Evolutionary conservation across 2,797 vertebrate genomes (phyloP).

Genomic region (Poliocrania exsul): DNA sequence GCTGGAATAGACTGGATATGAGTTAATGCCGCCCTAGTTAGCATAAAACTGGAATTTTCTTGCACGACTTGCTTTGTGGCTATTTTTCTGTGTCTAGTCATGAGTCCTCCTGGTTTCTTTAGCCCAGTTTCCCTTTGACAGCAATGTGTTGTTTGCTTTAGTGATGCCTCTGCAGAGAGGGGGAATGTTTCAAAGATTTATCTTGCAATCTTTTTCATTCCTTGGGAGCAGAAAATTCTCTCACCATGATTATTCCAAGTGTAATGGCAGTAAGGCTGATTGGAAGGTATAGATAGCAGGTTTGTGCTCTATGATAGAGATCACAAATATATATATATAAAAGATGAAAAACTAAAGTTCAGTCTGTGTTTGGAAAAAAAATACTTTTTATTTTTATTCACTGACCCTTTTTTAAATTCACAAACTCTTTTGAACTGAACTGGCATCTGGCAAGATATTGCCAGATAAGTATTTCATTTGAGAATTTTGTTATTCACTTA

Average conservation of each 20-base stretch:
- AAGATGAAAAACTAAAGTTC: not conserved
- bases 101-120: not conserved
- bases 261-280: not conserved
- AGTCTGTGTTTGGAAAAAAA: not conserved
- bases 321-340: not conserved
- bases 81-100: not conserved
- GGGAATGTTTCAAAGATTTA: not conserved
- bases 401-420: not conserved
- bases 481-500: not conserved
- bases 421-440: not conserved
- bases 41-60: conserved; percentile 15
- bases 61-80: not conserved
- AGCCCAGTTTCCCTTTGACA: not conserved
- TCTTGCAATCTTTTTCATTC: not conserved
- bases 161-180: not conserved
- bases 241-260: not conserved
- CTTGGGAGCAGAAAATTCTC: not conserved
- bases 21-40: conserved; percentile 15
- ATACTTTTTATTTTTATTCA: not conserved
- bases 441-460: not conserved
- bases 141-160: not conserved
- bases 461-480: not conserved
- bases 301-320: not conserved
- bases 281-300: not conserved
- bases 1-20: not conserved